Evolutionary conservation across 2,797 vertebrate genomes (phyloP).

Genomic region (Danio tinwini): DNA sequence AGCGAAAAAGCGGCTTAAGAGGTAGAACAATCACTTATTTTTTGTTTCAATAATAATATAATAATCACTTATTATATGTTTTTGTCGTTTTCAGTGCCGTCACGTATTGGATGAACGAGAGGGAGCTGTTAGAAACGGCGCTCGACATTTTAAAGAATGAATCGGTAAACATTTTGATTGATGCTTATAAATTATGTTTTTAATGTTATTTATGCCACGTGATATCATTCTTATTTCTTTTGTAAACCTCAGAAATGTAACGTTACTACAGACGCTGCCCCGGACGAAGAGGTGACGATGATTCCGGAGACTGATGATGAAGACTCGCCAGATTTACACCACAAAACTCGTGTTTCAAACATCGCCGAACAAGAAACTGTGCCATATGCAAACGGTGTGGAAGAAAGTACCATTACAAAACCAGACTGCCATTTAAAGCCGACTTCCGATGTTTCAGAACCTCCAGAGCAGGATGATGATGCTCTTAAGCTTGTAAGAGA

Average conservation of each 20-base stretch:
- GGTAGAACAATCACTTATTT: slow-evolving; percentile 19
- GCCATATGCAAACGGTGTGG: slow-evolving; percentile 43
- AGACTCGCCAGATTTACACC: slow-evolving; percentile 48
- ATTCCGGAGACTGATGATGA: slow-evolving; percentile 51
- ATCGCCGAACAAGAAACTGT: slow-evolving; percentile 65
- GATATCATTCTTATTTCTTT: not conserved
- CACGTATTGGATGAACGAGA: slow-evolving; percentile 77
- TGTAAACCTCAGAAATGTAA: slow-evolving; percentile 16
- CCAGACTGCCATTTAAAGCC: not conserved
- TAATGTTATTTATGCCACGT: not conserved
- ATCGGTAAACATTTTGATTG: slow-evolving; percentile 46
- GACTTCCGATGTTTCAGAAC: not conserved
- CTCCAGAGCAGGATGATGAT: slow-evolving; percentile 61
- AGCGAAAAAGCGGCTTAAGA: not conserved
- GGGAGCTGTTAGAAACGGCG: slow-evolving; percentile 73
- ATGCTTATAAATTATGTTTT: too few species aligned
- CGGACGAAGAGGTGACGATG: not conserved
- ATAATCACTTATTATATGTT: too few species aligned
- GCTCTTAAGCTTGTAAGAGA: slow-evolving; percentile 71
- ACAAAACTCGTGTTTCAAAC: slow-evolving; percentile 62
- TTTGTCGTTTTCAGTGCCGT: slow-evolving; percentile 45
- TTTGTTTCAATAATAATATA: too few species aligned
- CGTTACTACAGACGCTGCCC: slow-evolving; percentile 12
- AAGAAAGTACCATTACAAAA: slow-evolving; percentile 18
- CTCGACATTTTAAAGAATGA: slow-evolving; percentile 47